Evolutionary conservation across 2,888 invertebrate species (phyloP).

Genomic region (Agriopis marginaria): DNA sequence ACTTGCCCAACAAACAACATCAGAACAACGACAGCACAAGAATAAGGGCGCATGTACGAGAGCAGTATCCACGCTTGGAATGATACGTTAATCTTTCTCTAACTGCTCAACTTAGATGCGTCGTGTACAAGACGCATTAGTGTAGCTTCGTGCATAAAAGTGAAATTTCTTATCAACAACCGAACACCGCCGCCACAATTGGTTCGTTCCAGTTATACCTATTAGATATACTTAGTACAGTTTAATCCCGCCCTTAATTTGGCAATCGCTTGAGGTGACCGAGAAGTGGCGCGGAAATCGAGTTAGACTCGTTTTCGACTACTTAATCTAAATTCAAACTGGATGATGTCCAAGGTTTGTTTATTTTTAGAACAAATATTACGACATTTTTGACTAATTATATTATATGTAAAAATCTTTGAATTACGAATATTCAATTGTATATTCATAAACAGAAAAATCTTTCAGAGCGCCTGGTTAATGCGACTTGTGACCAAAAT

Average conservation of each 20-base stretch:
- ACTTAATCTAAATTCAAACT: constrained; percentile 30
- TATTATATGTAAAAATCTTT: too few species aligned
- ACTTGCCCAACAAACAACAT: too few species aligned
- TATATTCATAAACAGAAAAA: too few species aligned
- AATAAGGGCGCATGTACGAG: too few species aligned
- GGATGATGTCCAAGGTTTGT: constrained; percentile 25
- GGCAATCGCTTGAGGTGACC: constrained; percentile 35
- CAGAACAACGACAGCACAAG: too few species aligned
- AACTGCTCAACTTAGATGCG: too few species aligned
- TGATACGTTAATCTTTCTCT: too few species aligned
- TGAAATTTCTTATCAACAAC: constrained; percentile 19
- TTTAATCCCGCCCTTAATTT: constrained; percentile 41
- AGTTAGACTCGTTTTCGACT: constrained; percentile 39
- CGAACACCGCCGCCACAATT: constrained; percentile 6
- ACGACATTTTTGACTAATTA: neutral
- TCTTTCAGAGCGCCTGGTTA: too few species aligned
- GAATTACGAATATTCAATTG: too few species aligned
- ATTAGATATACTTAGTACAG: constrained; percentile 32
- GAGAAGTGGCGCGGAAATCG: constrained; percentile 28
- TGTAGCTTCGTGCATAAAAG: constrained; percentile 12
- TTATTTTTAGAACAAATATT: constrained; percentile 14
- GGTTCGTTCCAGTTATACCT: constrained; percentile 38
- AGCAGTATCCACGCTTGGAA: too few species aligned
- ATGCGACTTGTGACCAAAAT: too few species aligned
- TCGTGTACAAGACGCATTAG: too few species aligned